Evolutionary conservation across 2,888 invertebrate species (phyloP).

Genomic region (Beris morrisii): DNA sequence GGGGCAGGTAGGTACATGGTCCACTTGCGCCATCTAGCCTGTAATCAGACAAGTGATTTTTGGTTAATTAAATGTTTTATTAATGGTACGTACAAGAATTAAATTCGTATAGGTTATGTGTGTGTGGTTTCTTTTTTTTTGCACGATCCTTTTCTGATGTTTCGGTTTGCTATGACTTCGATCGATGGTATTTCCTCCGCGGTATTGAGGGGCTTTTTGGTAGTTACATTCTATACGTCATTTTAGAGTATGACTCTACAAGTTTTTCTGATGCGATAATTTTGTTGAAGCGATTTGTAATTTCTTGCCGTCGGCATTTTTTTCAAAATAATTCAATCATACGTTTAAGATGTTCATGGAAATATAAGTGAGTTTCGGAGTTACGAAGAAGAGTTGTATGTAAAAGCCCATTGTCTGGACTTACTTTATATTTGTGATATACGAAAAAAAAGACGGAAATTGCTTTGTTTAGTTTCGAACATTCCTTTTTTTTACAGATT

Average conservation of each 20-base stretch:
- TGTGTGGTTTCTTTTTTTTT: slow-evolving; percentile 18
- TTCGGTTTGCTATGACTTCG: slow-evolving; percentile 5
- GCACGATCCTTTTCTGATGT: slow-evolving; percentile 10
- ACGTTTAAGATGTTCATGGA: slow-evolving; percentile 5
- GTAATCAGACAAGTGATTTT: slow-evolving; percentile 29
- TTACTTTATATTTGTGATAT: too few species aligned
- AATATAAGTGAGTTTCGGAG: too few species aligned
- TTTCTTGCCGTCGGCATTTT: slow-evolving; percentile 28
- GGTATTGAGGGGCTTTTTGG: not conserved
- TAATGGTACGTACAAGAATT: slow-evolving; percentile 16
- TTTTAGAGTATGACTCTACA: slow-evolving; percentile 29
- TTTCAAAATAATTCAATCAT: not conserved
- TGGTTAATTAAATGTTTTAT: slow-evolving; percentile 31
- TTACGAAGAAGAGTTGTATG: too few species aligned
- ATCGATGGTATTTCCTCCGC: slow-evolving; percentile 18
- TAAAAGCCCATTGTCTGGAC: too few species aligned
- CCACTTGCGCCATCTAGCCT: slow-evolving; percentile 19
- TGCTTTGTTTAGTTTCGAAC: too few species aligned
- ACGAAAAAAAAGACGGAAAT: too few species aligned
- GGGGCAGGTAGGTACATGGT: slow-evolving; percentile 10
- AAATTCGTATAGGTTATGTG: too few species aligned
- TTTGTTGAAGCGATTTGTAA: slow-evolving; percentile 26
- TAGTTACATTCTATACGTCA: not conserved
- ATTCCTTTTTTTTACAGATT: too few species aligned
- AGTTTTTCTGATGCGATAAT: slow-evolving; percentile 29